These are phyloP conservation scores for Lemur catta DNA, from an alignment of 2,797 vertebrate genomes.

Conservation along the genomic window DNA sequence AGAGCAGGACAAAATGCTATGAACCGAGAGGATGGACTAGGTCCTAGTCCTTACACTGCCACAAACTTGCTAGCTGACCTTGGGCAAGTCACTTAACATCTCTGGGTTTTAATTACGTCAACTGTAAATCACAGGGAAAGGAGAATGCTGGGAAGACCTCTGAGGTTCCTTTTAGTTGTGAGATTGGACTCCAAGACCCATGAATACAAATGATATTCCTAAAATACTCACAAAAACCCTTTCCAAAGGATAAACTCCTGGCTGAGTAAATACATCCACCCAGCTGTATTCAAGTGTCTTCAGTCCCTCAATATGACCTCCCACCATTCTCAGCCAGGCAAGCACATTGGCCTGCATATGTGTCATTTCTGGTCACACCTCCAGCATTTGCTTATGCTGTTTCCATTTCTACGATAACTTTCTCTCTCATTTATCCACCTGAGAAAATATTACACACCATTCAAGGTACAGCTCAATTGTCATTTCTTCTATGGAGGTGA, in stretches of 20 bases:
- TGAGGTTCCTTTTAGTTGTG: background rate
- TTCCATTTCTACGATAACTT: background rate
- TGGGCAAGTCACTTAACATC: background rate
- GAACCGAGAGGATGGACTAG: background rate
- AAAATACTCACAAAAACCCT: background rate
- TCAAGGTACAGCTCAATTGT: background rate
- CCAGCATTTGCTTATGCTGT: background rate
- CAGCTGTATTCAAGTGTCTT: background rate
- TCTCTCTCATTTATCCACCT: background rate
- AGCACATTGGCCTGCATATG: background rate
- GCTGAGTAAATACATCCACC: background rate
- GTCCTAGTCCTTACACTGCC: background rate
- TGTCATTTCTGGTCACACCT: background rate
- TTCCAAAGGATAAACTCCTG: background rate
- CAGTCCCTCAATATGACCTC: background rate
- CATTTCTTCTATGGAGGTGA: background rate
- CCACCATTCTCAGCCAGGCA: background rate
- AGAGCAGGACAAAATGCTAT: background rate
- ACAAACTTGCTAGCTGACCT: background rate
- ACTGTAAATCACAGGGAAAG: background rate
- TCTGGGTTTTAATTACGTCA: constrained; percentile 28
- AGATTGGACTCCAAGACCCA: background rate
- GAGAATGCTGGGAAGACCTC: background rate
- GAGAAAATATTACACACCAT: background rate
- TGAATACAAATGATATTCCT: background rate